Evolutionary conservation across 2,888 invertebrate species (phyloP), one percentile per base, ranked within the genome.

Genomic region (Andrena haemorrhoa): DNA sequence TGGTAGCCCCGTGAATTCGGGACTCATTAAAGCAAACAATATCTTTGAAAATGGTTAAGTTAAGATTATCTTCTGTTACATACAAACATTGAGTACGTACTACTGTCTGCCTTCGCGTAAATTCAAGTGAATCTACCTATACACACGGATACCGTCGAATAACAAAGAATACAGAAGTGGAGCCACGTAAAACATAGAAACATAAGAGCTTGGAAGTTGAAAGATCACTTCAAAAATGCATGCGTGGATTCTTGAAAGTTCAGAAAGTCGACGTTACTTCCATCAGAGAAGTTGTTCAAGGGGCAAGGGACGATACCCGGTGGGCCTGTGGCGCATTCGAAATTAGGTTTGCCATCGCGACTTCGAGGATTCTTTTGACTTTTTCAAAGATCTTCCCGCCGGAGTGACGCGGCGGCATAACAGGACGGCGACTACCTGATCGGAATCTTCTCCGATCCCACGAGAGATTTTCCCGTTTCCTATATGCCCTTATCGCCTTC

Each of bases 381-480:
- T 77, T 79, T 73, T 77, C 81, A 61, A 80, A 79, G 79, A 66
- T 64, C 70, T 64, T 35, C 23, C 53, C 35, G 66, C n/a, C 31
- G 60, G 58, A n/a, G 65, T 69, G 64, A 65, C 65, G 12, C 66
- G 65, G 29, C 66, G 31, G 83, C 68, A 79, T 83, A 84, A 83
- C 83, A 66, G 56, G 23, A 56, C 75, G 71, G 68, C 58, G 76
- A 79, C 82, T 86, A 88, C 85, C 86, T 86, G 89, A 90, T 88
- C 83, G 80, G 85, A 88, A 89, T 88, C 81, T 81, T 69, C 66
- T 12, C 61, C 75, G 75, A 84, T 80, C 79, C 83, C 74, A 65
- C 64, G 63, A 66, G 76, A 81, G 85, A 88, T 83, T 83, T 85
- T 64, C 69, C 60, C 69, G 72, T 78, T 71, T 80, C 79, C 71